Percentiles rank a stretch among this genome's conserved stretches.
These are phyloP conservation scores for Rhinopomastus cyanomelas DNA, from an alignment of 2,113 vertebrate genomes.

Conservation along the genomic window DNA sequence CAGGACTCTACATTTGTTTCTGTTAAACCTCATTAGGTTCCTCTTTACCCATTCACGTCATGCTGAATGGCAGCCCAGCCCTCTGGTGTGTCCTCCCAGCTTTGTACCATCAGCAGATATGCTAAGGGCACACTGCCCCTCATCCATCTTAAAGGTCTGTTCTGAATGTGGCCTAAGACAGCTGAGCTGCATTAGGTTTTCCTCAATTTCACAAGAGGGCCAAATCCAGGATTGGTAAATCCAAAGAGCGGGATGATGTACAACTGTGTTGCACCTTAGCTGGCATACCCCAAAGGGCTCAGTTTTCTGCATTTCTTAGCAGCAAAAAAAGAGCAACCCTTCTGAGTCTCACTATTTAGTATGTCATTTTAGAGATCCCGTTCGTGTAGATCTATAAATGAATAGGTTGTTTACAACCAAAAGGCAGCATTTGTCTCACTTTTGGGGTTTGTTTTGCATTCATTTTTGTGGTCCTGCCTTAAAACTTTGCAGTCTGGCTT, in stretches of 20 bases:
- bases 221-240: background rate
- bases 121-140: too few species aligned
- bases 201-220: fast-evolving
- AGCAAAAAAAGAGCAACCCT: too few species aligned
- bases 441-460: background rate
- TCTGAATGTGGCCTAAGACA: fast-evolving
- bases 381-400: background rate
- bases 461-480: background rate
- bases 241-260: background rate
- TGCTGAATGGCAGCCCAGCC: too few species aligned
- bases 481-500: background rate
- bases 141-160: too few species aligned
- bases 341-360: background rate
- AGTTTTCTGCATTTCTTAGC: background rate
- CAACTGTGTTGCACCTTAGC: background rate
- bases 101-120: too few species aligned
- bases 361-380: background rate
- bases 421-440: background rate
- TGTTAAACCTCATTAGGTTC: too few species aligned
- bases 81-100: too few species aligned
- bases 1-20: too few species aligned
- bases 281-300: background rate
- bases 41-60: too few species aligned
- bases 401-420: background rate
- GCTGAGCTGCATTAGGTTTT: background rate